Conservation (phyloP, 2,888 invertebrate species). For the Schrankia costaestrigalis region DNA sequence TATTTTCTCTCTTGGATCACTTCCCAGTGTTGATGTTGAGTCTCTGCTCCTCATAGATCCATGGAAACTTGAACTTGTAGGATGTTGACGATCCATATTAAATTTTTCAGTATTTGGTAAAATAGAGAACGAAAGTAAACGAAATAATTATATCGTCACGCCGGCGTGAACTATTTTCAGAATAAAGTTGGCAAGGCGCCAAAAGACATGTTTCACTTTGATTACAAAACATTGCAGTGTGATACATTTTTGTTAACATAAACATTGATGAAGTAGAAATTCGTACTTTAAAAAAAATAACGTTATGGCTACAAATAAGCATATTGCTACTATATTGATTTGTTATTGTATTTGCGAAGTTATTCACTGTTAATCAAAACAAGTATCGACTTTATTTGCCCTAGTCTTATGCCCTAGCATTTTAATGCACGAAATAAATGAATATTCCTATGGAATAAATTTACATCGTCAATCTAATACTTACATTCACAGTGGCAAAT, state of each 20-base stretch:
- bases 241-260: slow-evolving; percentile 8
- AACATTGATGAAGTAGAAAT: too few species aligned
- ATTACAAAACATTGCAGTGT: slow-evolving; percentile 49
- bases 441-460: too few species aligned
- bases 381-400: too few species aligned
- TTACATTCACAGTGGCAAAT: slow-evolving; percentile 15
- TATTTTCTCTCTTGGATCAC: slow-evolving; percentile 87
- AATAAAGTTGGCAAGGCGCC: slow-evolving; percentile 58
- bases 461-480: too few species aligned
- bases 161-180: slow-evolving; percentile 60
- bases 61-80: slow-evolving; percentile 69
- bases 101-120: slow-evolving; percentile 19
- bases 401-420: too few species aligned
- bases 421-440: too few species aligned
- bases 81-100: slow-evolving; percentile 61
- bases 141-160: slow-evolving; percentile 35
- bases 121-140: slow-evolving; percentile 30
- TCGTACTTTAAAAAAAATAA: too few species aligned
- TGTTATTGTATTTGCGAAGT: too few species aligned
- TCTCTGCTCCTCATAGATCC: slow-evolving; percentile 84
- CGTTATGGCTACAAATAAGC: too few species aligned
- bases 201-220: slow-evolving; percentile 44
- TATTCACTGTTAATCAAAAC: too few species aligned
- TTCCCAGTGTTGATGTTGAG: slow-evolving; percentile 84
- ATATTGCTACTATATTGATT: too few species aligned